phyloP scores from a whole-genome alignment of 2,888 invertebrate genomes.

The Epsilonema sp. region DNA sequence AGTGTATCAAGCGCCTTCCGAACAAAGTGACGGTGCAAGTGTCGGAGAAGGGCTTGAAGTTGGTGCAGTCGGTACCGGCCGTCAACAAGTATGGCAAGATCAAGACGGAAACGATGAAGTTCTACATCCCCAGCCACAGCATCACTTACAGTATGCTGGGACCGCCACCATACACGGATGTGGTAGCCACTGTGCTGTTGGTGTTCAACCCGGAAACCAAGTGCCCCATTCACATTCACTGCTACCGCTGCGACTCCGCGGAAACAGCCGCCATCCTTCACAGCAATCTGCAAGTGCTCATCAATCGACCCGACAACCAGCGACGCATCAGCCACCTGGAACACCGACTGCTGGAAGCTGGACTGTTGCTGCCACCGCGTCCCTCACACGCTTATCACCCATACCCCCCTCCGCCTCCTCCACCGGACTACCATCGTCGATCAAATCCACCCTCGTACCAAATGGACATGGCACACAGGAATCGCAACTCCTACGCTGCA shows the following conservation, averaged over 20 bases:
- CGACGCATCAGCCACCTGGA: slow-evolving; percentile 65
- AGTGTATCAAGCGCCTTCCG: neutral
- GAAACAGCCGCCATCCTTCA: slow-evolving; percentile 72
- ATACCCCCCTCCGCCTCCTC: slow-evolving; percentile 19
- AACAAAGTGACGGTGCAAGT: slow-evolving; percentile 19
- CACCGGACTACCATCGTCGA: neutral
- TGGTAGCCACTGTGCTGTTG: slow-evolving; percentile 74
- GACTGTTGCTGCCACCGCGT: slow-evolving; percentile 13
- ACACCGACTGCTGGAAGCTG: slow-evolving; percentile 33
- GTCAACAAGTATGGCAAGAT: slow-evolving; percentile 26
- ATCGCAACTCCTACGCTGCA: no score
- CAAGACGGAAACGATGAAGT: slow-evolving; percentile 49
- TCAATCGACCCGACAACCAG: slow-evolving; percentile 62
- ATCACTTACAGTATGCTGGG: slow-evolving; percentile 73
- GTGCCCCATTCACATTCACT: slow-evolving; percentile 84
- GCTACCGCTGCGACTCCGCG: slow-evolving; percentile 67
- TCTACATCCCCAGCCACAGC: slow-evolving; percentile 78
- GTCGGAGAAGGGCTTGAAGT: slow-evolving; percentile 72
- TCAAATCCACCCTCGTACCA: no score
- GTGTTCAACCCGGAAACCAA: slow-evolving; percentile 82
- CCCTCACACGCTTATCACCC: slow-evolving; percentile 8
- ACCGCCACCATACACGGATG: slow-evolving; percentile 46
- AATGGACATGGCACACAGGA: no score
- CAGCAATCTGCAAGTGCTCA: slow-evolving; percentile 56
- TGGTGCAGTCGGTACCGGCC: slow-evolving; percentile 52